A percentile compares a stretch with the other conserved stretches of the same genome.
phyloP scores from a whole-genome alignment of 2,113 vertebrate species.

The Felis chaus region DNA sequence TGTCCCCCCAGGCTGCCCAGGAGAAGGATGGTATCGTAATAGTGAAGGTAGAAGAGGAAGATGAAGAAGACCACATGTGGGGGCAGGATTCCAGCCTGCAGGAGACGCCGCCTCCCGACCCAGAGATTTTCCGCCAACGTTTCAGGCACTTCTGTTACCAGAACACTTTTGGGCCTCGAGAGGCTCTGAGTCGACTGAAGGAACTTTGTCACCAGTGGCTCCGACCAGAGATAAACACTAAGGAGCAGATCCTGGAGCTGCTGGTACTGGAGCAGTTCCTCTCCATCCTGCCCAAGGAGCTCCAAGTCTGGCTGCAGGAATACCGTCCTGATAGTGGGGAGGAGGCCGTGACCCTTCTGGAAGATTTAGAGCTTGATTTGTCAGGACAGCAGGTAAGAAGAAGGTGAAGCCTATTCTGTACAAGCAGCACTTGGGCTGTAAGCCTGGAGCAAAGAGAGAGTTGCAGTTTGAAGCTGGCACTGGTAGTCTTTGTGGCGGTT shows the following conservation, averaged over 20 bases:
- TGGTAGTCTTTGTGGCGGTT: not conserved
- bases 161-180: slow-evolving; percentile 80
- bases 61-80: slow-evolving; percentile 76
- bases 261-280: slow-evolving; percentile 76
- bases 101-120: slow-evolving; percentile 64
- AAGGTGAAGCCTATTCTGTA: no score
- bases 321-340: slow-evolving; percentile 77
- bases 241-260: slow-evolving; percentile 78
- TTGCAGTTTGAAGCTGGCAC: not conserved
- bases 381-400: slow-evolving; percentile 77
- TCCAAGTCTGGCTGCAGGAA: slow-evolving; percentile 79
- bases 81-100: slow-evolving; percentile 72
- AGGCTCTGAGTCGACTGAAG: slow-evolving; percentile 74
- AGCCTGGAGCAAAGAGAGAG: not conserved
- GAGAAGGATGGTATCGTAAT: slow-evolving; percentile 78
- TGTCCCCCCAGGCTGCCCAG: slow-evolving; percentile 70
- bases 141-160: slow-evolving; percentile 81
- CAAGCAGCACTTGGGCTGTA: not conserved
- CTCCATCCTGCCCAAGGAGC: slow-evolving; percentile 75
- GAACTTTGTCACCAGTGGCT: slow-evolving; percentile 79
- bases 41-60: slow-evolving; percentile 79
- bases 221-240: slow-evolving; percentile 74
- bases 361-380: slow-evolving; percentile 73
- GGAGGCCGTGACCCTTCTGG: slow-evolving; percentile 76
- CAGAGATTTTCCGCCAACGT: slow-evolving; percentile 75